A percentile compares a stretch with the other conserved stretches of the same genome.
Evolutionary conservation across 2,888 invertebrate genomes (phyloP).

Genomic region (Cylindroiulus punctatus): DNA sequence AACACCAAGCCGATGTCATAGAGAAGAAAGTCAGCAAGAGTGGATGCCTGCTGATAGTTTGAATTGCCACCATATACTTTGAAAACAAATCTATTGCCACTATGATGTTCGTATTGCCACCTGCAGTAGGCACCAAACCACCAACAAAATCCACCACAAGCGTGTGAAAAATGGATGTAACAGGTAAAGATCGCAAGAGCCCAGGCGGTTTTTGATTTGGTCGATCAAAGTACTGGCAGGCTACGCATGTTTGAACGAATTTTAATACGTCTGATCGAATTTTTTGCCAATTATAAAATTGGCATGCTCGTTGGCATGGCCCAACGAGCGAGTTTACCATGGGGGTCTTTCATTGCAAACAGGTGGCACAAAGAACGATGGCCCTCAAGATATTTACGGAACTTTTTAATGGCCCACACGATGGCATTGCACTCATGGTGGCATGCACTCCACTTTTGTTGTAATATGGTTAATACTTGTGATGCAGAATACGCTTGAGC

Average conservation of each 20-base stretch:
- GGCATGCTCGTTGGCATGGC: neutral
- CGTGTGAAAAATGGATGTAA: neutral
- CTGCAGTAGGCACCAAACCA: neutral
- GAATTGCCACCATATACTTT: too few relatives aligned
- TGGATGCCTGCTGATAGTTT: too few relatives aligned
- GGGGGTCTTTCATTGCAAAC: neutral
- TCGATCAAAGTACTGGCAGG: too few relatives aligned
- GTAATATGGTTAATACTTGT: neutral
- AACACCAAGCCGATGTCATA: neutral
- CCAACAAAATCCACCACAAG: neutral
- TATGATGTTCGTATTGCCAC: neutral
- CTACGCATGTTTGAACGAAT: neutral
- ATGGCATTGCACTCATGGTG: neutral
- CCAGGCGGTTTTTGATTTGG: neutral
- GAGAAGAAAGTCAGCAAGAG: too few relatives aligned
- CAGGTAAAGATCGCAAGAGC: neutral
- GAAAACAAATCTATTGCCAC: too few relatives aligned
- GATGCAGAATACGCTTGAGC: slow-evolving; percentile 2
- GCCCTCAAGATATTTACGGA: neutral
- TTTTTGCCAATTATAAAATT: neutral
- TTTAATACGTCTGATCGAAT: neutral
- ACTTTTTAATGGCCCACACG: neutral
- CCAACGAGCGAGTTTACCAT: neutral
- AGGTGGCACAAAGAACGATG: neutral
- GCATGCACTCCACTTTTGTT: neutral